Percentiles rank a stretch among this genome's conserved stretches.
phyloP scores from a whole-genome alignment of 2,888 invertebrate species.

The Tenthredo distinguenda region DNA sequence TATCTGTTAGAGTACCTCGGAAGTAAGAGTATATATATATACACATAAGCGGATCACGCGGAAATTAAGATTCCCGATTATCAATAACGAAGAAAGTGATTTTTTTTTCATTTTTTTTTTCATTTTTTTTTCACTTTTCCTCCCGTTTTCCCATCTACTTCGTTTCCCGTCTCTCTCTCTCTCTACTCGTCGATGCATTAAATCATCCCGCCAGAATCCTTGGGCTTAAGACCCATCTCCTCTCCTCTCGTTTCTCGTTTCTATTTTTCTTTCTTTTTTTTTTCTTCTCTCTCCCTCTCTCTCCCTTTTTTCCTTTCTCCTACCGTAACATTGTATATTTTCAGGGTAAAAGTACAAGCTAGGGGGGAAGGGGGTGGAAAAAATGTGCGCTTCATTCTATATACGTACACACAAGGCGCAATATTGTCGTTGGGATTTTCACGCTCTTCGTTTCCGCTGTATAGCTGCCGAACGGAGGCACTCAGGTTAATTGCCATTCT shows the following conservation, averaged over 20 bases:
- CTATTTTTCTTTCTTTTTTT: not conserved
- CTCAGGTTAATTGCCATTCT: constrained; percentile 37
- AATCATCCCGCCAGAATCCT: not conserved
- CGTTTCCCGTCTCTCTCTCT: not conserved
- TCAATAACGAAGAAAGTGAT: not conserved
- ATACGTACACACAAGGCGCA: not conserved
- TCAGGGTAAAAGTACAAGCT: not conserved
- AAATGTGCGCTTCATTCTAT: not conserved
- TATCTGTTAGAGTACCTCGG: constrained; percentile 10
- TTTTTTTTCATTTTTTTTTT: not conserved
- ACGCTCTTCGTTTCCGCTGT: not conserved
- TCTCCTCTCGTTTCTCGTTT: not conserved
- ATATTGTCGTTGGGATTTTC: constrained; percentile 2
- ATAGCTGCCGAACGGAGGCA: constrained; percentile 14
- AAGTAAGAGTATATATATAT: not conserved
- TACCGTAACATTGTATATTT: not conserved
- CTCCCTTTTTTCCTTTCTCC: too few species aligned
- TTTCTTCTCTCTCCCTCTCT: not conserved
- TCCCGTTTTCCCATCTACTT: too few species aligned
- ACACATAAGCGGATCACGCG: not conserved
- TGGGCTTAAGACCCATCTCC: not conserved
- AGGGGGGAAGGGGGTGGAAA: not conserved
- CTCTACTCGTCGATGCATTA: not conserved
- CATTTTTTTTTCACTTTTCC: not conserved
- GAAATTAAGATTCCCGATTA: constrained; percentile 20